Evolutionary conservation across 2,113 vertebrate species (phyloP), one percentile per base, ranked within the genome.

Genomic region (Eublepharis macularius): DNA sequence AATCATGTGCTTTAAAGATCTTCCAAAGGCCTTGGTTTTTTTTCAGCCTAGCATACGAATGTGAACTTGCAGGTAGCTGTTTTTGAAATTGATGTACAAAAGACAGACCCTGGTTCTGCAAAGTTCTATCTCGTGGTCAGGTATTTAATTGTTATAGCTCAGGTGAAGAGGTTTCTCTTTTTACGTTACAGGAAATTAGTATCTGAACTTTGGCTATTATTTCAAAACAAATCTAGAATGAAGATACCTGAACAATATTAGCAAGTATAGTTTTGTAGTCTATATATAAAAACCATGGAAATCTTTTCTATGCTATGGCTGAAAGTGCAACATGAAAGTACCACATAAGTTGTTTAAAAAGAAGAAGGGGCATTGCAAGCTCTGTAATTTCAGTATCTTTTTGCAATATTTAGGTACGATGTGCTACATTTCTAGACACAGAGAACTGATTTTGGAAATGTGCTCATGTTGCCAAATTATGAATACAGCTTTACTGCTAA

Each of bases 1-100:
- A 90, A 87, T 14, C 0, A 3, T 87, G 74, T 21, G 57, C 68
- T 69, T 74, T 87, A 72, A 93, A 24, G 81, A 83, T 86, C 85
- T 91, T 0, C 47, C 41, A 90, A 60, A 7, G 70, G 34, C 45
- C 21, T 34, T 8, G 17, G 21, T 14, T 26, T 26, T 26, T 63
- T 51, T 70, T 70, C 32, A 47, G 70, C 10, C 54, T 26, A 6
- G 34, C 9, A 4, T 63, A 63, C 26, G 24, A 63, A 63, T 6
- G 21, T 51, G 12, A 43, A 69, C 51, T n/a, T 78, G 24, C 24
- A 57, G 29, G 4, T 49, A 76, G 57, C 4, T 2, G 7, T 70
- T 51, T 39, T 43, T 65, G 57, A 13, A 85, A 39, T 16, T 41
- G 14, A 39, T 49, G 36, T 39, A 29, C 57, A 63, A 47, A 60